Percentiles rank a stretch among this genome's conserved stretches.
These are phyloP conservation scores for Neoarius graeffei DNA, from an alignment of 2,113 vertebrate genomes.

Conservation along the genomic window DNA sequence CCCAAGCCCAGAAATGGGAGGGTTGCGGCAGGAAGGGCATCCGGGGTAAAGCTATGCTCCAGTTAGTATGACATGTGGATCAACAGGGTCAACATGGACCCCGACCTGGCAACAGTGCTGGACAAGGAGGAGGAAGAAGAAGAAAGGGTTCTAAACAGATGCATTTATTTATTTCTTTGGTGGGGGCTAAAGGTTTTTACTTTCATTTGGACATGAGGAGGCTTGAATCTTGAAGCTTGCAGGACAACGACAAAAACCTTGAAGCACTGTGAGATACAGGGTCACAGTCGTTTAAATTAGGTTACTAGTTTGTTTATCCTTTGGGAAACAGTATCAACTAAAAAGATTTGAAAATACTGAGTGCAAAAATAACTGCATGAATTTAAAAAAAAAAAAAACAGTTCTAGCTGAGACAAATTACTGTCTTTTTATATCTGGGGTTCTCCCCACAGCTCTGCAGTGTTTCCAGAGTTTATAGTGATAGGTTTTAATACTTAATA, in stretches of 20 bases:
- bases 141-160: no score
- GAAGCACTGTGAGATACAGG: not conserved
- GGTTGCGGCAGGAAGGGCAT: no score
- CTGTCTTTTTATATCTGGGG: not conserved
- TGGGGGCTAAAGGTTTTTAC: not conserved
- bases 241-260: not conserved
- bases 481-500: not conserved
- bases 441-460: not conserved
- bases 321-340: not conserved
- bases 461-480: not conserved
- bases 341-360: not conserved
- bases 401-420: not conserved
- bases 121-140: no score
- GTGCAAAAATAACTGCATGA: not conserved
- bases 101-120: no score
- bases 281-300: not conserved
- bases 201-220: not conserved
- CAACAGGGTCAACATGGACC: no score
- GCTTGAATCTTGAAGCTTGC: not conserved
- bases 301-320: conserved; percentile 6
- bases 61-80: no score
- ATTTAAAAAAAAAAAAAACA: not conserved
- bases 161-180: no score
- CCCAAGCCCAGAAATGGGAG: no score
- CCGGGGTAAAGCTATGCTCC: no score